Conservation (phyloP, 2,797 vertebrate genomes). For the Hephaestus fuliginosus region DNA sequence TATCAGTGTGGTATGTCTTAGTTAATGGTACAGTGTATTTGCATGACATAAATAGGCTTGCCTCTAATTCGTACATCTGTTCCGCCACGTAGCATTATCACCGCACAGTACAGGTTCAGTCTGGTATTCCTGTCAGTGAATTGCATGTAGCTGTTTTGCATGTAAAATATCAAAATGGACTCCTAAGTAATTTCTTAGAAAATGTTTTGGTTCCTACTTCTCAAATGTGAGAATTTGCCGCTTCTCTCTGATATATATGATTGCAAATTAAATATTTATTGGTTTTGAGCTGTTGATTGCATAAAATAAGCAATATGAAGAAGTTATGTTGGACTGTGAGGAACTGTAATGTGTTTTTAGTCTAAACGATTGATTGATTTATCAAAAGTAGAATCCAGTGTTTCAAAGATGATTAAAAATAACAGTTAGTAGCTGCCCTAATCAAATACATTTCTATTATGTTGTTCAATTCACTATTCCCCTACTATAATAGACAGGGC, state of each 20-base stretch:
- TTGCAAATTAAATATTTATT: not conserved
- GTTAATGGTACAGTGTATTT: slow-evolving; percentile 8
- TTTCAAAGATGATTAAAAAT: not conserved
- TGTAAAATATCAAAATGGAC: not conserved
- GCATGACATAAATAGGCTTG: not conserved
- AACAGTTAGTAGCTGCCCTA: not conserved
- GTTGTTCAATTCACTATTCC: not conserved
- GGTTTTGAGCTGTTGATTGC: not conserved
- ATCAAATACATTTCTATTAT: not conserved
- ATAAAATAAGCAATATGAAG: not conserved
- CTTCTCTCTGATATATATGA: not conserved
- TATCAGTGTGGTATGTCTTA: slow-evolving; percentile 25
- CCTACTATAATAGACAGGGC: not conserved
- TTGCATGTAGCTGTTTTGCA: not conserved
- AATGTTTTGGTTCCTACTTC: not conserved
- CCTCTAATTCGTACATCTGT: not conserved
- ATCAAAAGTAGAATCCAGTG: not conserved
- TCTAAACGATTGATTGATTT: not conserved
- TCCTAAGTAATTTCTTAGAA: not conserved
- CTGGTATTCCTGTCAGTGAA: not conserved
- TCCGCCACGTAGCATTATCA: not conserved
- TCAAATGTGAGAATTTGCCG: not conserved
- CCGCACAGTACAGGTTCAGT: not conserved
- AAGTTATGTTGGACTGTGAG: not conserved
- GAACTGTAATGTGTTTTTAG: not conserved